Evolutionary conservation across 1,140 invertebrate species (phyloP), one percentile per base, ranked within the genome.

Genomic region (Varroa destructor): DNA sequence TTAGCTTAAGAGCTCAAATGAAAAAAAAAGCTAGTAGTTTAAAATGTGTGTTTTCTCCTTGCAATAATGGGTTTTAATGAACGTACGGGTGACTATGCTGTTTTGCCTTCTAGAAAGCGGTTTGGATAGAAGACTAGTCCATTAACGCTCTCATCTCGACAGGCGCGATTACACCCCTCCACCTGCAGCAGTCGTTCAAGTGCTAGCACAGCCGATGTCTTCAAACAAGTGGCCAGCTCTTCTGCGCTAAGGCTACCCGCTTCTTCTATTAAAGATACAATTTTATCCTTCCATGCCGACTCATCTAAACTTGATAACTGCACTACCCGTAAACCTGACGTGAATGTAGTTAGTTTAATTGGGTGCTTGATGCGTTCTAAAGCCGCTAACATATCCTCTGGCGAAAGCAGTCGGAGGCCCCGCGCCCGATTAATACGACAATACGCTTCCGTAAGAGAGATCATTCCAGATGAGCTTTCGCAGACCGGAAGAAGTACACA

Each of bases 401-500:
- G 92, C 4, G 93, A 96, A 55, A 97, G 80, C 4, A 97, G 82
- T 81, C 95, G 87, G 75, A 84, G 78, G 57, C 84, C 84, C 75
- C 84, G 75, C 4, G 84, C 83, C 77, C 84, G 77, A 77, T 99
- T 99, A 4, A 98, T 87, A 75, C 93, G 83, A 81, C 95, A 98
- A 82, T 93, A 99, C 4, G 90, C 93, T 83, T 99, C 96, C 6
- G 94, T 87, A 61, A 99, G 79, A 6, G 91, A 87, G 89, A 99
- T 97, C 82, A 97, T 93, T 12, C 95, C 95, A 55, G 93, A 93
- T 78, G 86, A 85, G 78, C 95, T 90, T 81, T 87, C 85, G 67
- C 97, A 84, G 37, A 91, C 88, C 77, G 87, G 85, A 73, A 88
- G 83, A 71, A 98, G 81, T 77, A 93, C 86, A 76, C 86, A 84